Percentiles rank a stretch among this genome's conserved stretches.
Conservation (phyloP, 1,140 invertebrate species). For the Drosophila novamexicana region DNA sequence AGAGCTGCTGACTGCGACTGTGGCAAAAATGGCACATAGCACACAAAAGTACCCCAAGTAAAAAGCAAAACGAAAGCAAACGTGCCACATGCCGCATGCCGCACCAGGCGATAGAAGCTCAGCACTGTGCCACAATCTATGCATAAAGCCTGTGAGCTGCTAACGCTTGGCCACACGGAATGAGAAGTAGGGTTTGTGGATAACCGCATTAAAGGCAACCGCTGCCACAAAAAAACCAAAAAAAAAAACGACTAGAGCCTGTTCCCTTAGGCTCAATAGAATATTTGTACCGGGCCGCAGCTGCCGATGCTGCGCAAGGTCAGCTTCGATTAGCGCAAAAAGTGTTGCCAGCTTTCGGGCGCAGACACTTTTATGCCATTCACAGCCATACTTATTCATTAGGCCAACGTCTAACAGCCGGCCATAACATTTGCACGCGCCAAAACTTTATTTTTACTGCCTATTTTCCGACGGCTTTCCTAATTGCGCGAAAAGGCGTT, state of each 20-base stretch:
- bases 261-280: slow-evolving; percentile 4
- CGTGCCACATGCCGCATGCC: slow-evolving; percentile 59
- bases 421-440: slow-evolving; percentile 14
- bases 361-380: slow-evolving; percentile 11
- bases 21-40: slow-evolving; percentile 44
- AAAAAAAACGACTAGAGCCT: not conserved
- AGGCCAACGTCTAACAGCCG: slow-evolving; percentile 3
- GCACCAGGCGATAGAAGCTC: slow-evolving; percentile 11
- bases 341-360: slow-evolving; percentile 15
- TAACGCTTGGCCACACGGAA: not conserved
- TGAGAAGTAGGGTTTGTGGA: not conserved
- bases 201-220: slow-evolving; percentile 23
- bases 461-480: not conserved
- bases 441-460: slow-evolving; percentile 25
- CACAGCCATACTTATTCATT: slow-evolving; percentile 25
- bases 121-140: slow-evolving; percentile 50
- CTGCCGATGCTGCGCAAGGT: not conserved
- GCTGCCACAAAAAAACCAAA: not conserved
- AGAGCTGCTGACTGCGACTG: slow-evolving; percentile 44
- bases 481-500: slow-evolving; percentile 12
- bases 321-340: slow-evolving; percentile 4
- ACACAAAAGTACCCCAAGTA: slow-evolving; percentile 41
- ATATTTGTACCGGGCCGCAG: not conserved
- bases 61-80: slow-evolving; percentile 54
- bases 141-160: slow-evolving; percentile 31